These are phyloP conservation scores for Dicentrarchus labrax DNA, from an alignment of 2,113 vertebrate species.

Conservation along the genomic window DNA sequence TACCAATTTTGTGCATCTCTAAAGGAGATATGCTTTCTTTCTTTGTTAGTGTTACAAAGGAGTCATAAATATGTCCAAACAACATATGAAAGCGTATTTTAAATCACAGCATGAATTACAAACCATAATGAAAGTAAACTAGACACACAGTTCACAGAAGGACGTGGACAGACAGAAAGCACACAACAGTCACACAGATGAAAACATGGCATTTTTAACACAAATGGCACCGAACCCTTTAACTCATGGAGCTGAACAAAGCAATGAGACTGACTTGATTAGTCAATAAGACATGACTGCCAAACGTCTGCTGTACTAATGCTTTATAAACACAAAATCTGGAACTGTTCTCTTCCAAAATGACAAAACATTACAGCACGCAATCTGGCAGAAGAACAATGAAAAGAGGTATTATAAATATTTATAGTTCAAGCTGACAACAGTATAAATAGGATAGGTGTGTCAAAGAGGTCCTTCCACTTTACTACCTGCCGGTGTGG, in stretches of 20 bases:
- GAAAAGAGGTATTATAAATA: neutral
- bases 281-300: neutral
- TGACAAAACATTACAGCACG: neutral
- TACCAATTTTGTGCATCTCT: too few relatives aligned
- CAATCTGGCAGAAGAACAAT: neutral
- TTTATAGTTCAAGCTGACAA: neutral
- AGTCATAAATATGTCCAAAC: neutral
- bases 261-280: too few relatives aligned
- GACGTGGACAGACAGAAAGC: neutral
- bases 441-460: neutral
- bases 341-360: neutral
- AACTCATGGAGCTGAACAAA: neutral
- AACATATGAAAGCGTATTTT: neutral
- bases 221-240: neutral
- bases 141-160: neutral
- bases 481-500: neutral
- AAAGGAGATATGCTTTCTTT: neutral
- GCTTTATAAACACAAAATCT: neutral
- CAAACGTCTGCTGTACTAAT: neutral
- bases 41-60: neutral
- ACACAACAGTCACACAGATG: neutral
- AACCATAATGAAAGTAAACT: neutral
- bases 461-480: neutral
- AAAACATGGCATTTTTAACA: constrained; percentile 15
- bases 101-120: neutral